Base-by-base conservation (phyloP, 2,888 invertebrate genomes). In the Xylota sylvarum region DNA sequence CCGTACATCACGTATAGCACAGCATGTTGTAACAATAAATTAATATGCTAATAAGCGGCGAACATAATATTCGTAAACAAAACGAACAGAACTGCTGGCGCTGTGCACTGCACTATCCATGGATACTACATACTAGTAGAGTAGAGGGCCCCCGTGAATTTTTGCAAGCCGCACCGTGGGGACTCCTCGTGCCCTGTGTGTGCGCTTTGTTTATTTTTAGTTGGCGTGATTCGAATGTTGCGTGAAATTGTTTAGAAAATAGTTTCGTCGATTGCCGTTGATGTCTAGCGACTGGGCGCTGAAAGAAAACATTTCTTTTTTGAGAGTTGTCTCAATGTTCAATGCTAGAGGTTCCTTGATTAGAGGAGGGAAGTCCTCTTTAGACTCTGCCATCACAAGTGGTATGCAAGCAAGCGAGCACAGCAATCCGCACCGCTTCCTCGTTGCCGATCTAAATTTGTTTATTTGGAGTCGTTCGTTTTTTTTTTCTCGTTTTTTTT, bases 231-330 rank as follows among this genome's bases (percentile, higher is more conserved):
- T 85, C 74, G 64, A 55, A 78, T 62, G 79, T 64, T 76, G 76
- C 85, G 65, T 72, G 64, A 85, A 85, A 80, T 76, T 85, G 84
- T 80, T 85, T 85, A 60, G 50, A 70, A 84, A 80, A 84, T 70
- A 76, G 35, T 69, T 80, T 43, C 12, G 43, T 40, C 35, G 32
- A 64, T 69, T 79, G 73, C 35, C 30, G 78, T 55, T 79, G 56
- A 60, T 65, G 58, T 67, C 17, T 69, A 35, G 73, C 40, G 79
- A 80, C 64, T 17, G 14, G 67, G 69, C 27, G 78, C 46, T 78
- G 78, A 78, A 78, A 78, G 69, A 62, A 60, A 69, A 77, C 43
- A 60, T 32, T 40, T 62, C 70, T 23, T 23, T 3, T 40, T 62
- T 78, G 35, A 78, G 23, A 23, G 23, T 23, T 52, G 50, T 62